Evolutionary conservation across 2,797 vertebrate species (phyloP), one percentile per base, ranked within the genome.

Genomic region (Remorina albescens): DNA sequence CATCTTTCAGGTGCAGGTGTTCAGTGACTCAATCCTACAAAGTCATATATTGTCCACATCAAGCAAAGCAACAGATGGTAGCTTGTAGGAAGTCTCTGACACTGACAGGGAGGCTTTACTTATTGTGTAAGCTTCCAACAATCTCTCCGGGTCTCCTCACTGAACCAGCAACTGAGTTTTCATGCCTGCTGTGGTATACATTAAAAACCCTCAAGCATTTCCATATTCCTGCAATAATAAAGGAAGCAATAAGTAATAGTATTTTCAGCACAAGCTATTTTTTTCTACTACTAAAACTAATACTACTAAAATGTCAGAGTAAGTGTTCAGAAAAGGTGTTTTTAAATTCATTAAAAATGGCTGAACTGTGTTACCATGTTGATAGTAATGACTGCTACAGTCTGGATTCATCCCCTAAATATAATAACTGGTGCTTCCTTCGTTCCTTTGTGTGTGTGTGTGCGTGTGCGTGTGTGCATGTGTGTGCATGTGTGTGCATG

Each of bases 11-110:
- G 16, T 42, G 53, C 7, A 23, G 23, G 32, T 50, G 5, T 8
- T 46, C n/a, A 2, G 3, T 30, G 30, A 58, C 15, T 41, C 13
- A 74, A 15, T 44, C 23, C 32, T 37, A 30, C 19, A 46, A 65
- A 78, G 47, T 50, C 36, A 41, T 71, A 74, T 42, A 37, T 56
- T 19, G 23, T 81, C 51, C 39, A 50, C 5, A 3, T 32, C 39
- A 58, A 72, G 60, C 41, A 65, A 44, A 78, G 73, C 68, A 78
- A 66, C 83, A 86, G 80, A 80, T 77, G 80, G 80, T 42, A 76
- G 59, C 75, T 61, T 39, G 41, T 47, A 71, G 78, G 73, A 74
- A 78, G 59, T 69, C 57, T 68, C 41, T 61, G 56, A 60, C 57
- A 67, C 23, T 11, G 21, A 67, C 25, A 77, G 60, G 12, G 34